Percentiles rank a stretch among this genome's conserved stretches.
These are phyloP conservation scores for Gymnocypris eckloni DNA, from an alignment of 2,797 vertebrate species.

Conservation along the genomic window DNA sequence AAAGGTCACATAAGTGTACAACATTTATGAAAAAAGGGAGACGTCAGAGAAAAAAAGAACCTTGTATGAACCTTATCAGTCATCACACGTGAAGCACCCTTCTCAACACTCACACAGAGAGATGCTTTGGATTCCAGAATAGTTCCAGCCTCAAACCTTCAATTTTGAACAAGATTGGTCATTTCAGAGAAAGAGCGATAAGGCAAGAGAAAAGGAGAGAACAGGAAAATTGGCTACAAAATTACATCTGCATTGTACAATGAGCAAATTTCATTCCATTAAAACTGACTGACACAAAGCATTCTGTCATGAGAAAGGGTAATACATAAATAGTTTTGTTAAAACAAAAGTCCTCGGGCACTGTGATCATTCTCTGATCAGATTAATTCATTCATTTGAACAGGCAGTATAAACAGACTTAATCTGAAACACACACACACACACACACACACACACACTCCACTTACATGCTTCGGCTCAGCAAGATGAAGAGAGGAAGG, in stretches of 20 bases:
- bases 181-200: neutral
- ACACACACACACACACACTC: neutral
- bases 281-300: neutral
- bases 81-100: neutral
- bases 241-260: neutral
- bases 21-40: neutral
- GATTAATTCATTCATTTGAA: conserved; percentile 10
- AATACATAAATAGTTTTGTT: neutral
- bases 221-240: neutral
- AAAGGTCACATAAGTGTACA: neutral
- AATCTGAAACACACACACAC: conserved; percentile 12
- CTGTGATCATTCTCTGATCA: neutral
- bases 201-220: neutral
- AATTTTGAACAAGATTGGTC: neutral
- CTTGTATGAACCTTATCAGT: neutral
- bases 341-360: neutral
- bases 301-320: neutral
- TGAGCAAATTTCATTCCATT: conserved; percentile 1
- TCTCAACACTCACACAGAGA: neutral
- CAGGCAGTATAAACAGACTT: conserved; percentile 5
- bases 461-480: neutral
- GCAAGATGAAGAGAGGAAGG: neutral
- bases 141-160: neutral
- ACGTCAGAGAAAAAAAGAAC: too few species aligned
- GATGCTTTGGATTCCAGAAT: neutral